Evolutionary conservation across 2,797 vertebrate genomes (phyloP).

Genomic region (Sebastes trivittatus): DNA sequence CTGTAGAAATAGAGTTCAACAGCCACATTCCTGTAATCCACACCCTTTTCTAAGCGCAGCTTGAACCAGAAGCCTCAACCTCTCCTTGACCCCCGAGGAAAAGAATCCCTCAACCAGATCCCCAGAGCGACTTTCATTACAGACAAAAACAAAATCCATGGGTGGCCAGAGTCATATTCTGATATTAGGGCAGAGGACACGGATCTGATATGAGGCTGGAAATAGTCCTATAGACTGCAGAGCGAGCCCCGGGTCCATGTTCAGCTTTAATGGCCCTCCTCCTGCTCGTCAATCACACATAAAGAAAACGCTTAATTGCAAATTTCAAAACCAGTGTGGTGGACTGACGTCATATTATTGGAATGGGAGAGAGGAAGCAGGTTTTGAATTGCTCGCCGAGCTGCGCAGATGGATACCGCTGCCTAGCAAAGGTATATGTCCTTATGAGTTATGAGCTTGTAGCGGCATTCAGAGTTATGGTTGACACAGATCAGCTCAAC

Average conservation of each 20-base stretch:
- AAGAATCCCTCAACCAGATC: conserved; percentile 74
- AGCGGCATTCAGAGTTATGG: conserved; percentile 78
- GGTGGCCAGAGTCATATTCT: conserved; percentile 75
- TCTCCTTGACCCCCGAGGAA: conserved; percentile 83
- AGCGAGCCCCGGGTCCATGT: conserved; percentile 53
- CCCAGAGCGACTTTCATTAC: conserved; percentile 80
- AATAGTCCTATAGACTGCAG: conserved; percentile 68
- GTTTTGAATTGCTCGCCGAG: conserved; percentile 67
- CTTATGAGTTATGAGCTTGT: conserved; percentile 75
- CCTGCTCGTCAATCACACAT: conserved; percentile 76
- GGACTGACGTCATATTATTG: conserved; percentile 74
- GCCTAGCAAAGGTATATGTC: conserved; percentile 69
- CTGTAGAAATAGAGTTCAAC: conserved; percentile 44
- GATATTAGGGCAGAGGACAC: conserved; percentile 77
- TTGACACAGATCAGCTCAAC: conserved; percentile 80
- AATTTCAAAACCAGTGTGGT: conserved; percentile 62
- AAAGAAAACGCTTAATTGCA: conserved; percentile 81
- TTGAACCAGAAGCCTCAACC: conserved; percentile 75
- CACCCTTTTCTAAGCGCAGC: conserved; percentile 67
- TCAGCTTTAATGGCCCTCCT: conserved; percentile 71
- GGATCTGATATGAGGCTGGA: conserved; percentile 71
- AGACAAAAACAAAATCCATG: conserved; percentile 77
- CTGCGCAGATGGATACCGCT: conserved; percentile 61
- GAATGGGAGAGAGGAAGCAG: conserved; percentile 64
- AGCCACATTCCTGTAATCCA: conserved; percentile 77